Conservation (phyloP, 2,113 vertebrate species). For the Rafetus swinhoei region DNA sequence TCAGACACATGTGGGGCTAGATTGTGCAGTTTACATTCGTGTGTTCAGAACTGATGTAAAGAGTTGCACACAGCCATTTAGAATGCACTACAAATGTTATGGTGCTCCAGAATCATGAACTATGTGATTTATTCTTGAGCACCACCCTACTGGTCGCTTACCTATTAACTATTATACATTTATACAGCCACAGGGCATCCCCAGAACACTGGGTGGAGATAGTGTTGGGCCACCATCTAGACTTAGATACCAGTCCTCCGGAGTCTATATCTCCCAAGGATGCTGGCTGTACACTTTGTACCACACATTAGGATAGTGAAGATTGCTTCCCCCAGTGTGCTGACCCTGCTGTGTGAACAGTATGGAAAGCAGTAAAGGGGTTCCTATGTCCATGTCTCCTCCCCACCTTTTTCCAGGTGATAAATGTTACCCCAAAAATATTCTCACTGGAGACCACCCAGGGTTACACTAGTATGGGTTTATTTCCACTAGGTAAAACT, state of each 20-base stretch:
- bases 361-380: background rate
- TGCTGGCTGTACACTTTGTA: background rate
- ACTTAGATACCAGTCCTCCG: background rate
- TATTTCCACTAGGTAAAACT: too few species aligned
- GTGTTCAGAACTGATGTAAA: background rate
- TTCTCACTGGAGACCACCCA: too few species aligned
- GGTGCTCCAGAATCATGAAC: background rate
- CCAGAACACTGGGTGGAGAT: background rate
- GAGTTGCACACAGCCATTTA: background rate
- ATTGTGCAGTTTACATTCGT: rapidly evolving
- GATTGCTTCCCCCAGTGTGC: background rate
- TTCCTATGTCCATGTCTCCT: background rate
- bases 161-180: rapidly evolving
- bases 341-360: background rate
- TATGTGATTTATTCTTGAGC: background rate
- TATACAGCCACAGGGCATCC: background rate
- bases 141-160: background rate
- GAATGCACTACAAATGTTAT: background rate
- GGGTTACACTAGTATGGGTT: too few species aligned
- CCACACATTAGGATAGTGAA: rapidly evolving
- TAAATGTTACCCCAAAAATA: background rate
- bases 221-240: background rate
- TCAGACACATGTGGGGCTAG: rapidly evolving
- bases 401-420: background rate
- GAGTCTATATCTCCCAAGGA: background rate